Base-by-base conservation (phyloP, 2,113 vertebrate genomes). In the Lasiurus borealis region DNA sequence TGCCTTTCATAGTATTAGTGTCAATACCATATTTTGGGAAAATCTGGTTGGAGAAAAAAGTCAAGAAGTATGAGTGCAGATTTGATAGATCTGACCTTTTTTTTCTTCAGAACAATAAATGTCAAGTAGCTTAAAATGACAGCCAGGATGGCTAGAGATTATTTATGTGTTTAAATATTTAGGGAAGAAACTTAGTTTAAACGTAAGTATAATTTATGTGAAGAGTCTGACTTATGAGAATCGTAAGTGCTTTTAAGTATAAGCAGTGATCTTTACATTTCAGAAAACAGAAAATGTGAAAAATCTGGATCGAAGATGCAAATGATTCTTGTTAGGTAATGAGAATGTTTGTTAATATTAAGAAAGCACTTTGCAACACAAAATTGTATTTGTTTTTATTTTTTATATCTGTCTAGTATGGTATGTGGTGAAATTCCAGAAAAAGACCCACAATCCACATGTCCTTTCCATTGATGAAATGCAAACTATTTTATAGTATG, bases 161-260 rank as follows among this genome's bases (percentile, higher is more conserved):
- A 98, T 98, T 98, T 98, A 97, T 97, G 93, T 98, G 93, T 97
- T 98, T 98, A 98, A 98, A 98, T 98, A 98, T 98, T 98, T 98
- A 98, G 97, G 97, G 83, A 98, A 97, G 98, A 97, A 97, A 97
- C 93, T 85, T 96, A 90, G 96, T 98, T 98, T 98, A 92, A 94
- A 96, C 76, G 96, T 73, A 97, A 93, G 73, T 96, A 72, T 97
- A 96, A 97, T 98, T 97, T 98, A 95, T 83, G 68, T 96, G 89
- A 96, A 87, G 84, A 89, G 93, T 97, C 97, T 98, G 94, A 97
- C 94, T 97, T 96, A 75, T 96, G 96, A 84, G 77, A 95, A 64
- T 89, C 64, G 10, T n/a, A n/a, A n/a, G n/a, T 0, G 2, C 84
- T 93, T 95, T 71, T 57, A 96, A 94, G 54, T n/a, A 29, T 83